Percentiles rank a stretch among this genome's conserved stretches.
Conservation (phyloP, 2,797 vertebrate genomes). For the Mormyrus hasselquistii region DNA sequence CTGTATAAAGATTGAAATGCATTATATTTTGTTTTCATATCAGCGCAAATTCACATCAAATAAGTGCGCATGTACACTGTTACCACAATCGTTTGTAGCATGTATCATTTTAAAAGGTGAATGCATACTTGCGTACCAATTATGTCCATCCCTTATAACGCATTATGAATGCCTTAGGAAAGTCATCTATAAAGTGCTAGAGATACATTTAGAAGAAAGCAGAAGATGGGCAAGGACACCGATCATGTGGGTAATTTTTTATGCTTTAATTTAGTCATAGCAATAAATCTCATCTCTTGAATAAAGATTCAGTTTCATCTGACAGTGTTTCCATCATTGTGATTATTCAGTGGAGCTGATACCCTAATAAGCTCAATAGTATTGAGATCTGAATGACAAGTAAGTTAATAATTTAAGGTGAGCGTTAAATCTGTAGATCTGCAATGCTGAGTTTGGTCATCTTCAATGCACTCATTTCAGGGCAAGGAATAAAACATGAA, state of each 20-base stretch:
- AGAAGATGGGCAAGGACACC: background rate
- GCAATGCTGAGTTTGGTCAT: background rate
- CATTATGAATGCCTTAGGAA: too few relatives aligned
- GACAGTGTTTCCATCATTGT: background rate
- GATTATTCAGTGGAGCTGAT: background rate
- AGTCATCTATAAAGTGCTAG: too few relatives aligned
- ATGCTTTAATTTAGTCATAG: background rate
- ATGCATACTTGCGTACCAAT: too few relatives aligned
- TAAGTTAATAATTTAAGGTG: background rate
- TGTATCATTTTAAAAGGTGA: too few relatives aligned
- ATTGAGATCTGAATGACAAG: background rate
- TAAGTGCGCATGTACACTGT: too few relatives aligned
- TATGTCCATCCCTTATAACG: too few relatives aligned
- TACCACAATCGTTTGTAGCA: too few relatives aligned
- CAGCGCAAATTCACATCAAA: too few relatives aligned
- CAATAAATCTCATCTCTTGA: background rate
- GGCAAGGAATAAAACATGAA: background rate
- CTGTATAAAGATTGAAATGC: too few relatives aligned
- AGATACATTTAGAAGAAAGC: background rate
- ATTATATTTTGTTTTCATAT: too few relatives aligned
- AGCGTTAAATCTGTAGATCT: background rate
- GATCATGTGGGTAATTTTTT: background rate
- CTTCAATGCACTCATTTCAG: background rate
- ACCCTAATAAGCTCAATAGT: background rate
- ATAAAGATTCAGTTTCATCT: background rate